Base-by-base conservation (phyloP, 37 sponge, comb jelly and placozoan species). In the Amphimedon queenslandica region DNA sequence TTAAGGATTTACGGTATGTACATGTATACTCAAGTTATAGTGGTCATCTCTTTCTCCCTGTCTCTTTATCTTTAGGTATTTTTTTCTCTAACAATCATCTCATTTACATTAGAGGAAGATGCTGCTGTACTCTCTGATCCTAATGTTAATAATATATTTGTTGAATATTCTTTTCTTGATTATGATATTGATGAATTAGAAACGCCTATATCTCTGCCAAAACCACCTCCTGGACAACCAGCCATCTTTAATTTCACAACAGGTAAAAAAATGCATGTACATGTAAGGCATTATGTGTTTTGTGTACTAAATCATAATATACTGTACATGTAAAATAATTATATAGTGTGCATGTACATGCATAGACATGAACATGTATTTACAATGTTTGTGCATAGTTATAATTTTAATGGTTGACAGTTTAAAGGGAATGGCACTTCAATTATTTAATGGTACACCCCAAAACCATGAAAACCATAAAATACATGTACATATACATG, bases 121-220 rank as follows among this genome's bases (percentile, higher is more conserved):
- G 41, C 70, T 66, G 57, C 73, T 31, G 29, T 80, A 2, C 37
- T 67, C 23, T 35, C 66, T 4, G 64, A 78, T 55, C 6, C 74
- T 0, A 21, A 10, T 24, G 61, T 77, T 11, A 23, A 31, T 23
- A 40, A 73, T 13, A 24, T 88, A 36, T 93, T 89, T 73, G 83
- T 93, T n/a, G 94, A 93, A 74, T 93, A 88, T 66, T 56, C 85
- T 71, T 85, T 93, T 64, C 77, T 93, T 11, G 63, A 82, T 71
- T 82, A 65, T 42, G 77, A 89, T 55, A 30, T 37, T 27, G 80
- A 51, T 29, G 86, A 89, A 41, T 68, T 89, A 67, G 94, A 93
- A 71, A 93, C 94, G 0, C 88, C 93, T 53, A 55, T 60, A 3
- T 77, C 83, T 2, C 47, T 75, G 20, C 61, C 77, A 13, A 77